Base-by-base conservation (phyloP, 2,113 vertebrate genomes). In the Buteo buteo region DNA sequence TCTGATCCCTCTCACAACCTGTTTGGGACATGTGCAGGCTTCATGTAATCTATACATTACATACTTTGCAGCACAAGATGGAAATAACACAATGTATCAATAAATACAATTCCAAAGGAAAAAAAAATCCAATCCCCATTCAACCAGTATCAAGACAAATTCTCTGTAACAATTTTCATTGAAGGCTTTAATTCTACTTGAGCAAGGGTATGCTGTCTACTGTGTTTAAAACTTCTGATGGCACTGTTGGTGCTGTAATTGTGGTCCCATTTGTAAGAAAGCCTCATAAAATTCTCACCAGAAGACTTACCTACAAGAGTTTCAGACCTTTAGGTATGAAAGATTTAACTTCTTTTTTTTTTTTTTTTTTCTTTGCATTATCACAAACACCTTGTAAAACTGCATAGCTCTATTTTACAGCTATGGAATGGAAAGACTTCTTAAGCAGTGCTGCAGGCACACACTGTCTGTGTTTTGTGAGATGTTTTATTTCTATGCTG, bases 381-480 rank as follows among this genome's bases (percentile, higher is more conserved):
- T 89, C 67, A 77, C 40, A 90, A 93, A 49, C 36, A 85, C 40
- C 17, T 72, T 77, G 45, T 86, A 85, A 93, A 96, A 81, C 13
- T 73, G 40, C 20, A 7, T 22, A 59, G n/a, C 15, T 74, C 47
- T 82, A 10, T 62, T 59, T 73, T 87, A 82, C 21, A 88, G 21
- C 31, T 59, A 61, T 4, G 6, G 40, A 91, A 76, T 42, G n/a
- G 55, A 66, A 86, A 83, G 16, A 67, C 26, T 49, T 87, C 67
- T 52, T 32, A 49, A 92, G 34, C 21, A 79, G 26, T 32, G 64
- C 70, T 79, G 26, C 21, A 82, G 44, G 52, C 52, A 91, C 36
- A 57, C 25, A 22, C 20, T 59, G n/a, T 32, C 19, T 5, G 2
- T 49, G n/a, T 65, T 96, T 72, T 59, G 32, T 42, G 62, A 86